Conservation (phyloP, 2,113 vertebrate genomes). For the Raphicerus campestris region DNA sequence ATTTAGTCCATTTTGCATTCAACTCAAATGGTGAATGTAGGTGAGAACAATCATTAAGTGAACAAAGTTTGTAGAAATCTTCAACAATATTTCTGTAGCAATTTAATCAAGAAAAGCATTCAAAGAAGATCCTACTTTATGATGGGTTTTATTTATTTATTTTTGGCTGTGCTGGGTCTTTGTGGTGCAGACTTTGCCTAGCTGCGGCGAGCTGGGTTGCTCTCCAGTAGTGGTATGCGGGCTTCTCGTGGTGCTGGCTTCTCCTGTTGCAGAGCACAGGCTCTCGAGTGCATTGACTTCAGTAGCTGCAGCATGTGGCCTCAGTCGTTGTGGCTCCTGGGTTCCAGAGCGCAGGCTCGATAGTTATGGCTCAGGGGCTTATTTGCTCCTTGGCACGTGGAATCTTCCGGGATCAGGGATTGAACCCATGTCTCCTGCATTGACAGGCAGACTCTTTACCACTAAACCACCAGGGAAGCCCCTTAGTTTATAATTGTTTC, state of each 20-base stretch:
- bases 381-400: neutral
- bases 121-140: neutral
- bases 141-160: neutral
- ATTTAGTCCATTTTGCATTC: neutral
- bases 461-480: neutral
- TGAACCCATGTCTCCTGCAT: neutral
- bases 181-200: neutral
- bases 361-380: neutral
- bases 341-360: neutral
- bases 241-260: neutral
- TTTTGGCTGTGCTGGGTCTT: neutral
- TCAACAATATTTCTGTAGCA: neutral
- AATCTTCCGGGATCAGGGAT: neutral
- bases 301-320: rapidly evolving
- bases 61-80: neutral
- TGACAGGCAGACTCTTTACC: neutral
- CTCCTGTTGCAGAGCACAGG: rapidly evolving
- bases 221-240: rapidly evolving
- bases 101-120: neutral
- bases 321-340: neutral
- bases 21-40: neutral
- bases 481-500: neutral
- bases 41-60: neutral
- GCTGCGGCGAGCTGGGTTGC: neutral
- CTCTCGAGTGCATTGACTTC: neutral